A percentile compares a stretch with the other conserved stretches of the same genome.
Evolutionary conservation across 2,113 vertebrate species (phyloP).

Genomic region (Mugil cephalus): DNA sequence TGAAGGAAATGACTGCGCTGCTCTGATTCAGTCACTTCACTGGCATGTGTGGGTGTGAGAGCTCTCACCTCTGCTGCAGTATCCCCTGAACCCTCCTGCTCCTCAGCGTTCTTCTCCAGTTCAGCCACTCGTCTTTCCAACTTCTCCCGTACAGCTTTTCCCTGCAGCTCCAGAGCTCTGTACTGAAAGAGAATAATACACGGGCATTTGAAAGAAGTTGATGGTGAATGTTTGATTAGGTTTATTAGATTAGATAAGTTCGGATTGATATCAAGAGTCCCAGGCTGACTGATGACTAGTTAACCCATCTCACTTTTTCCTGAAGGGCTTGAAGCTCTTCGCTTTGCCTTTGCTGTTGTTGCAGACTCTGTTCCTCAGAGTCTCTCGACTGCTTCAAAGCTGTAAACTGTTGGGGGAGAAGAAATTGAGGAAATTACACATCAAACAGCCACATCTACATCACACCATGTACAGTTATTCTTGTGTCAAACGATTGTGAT

Average conservation of each 20-base stretch:
- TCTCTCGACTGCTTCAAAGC: conserved; percentile 78
- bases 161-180: conserved; percentile 75
- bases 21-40: background rate
- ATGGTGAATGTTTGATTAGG: too few relatives aligned
- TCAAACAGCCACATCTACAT: background rate
- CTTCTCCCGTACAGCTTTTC: conserved; percentile 29
- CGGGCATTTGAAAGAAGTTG: too few relatives aligned
- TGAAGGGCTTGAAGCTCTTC: conserved; percentile 83
- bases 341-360: conserved; percentile 69
- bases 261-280: too few relatives aligned
- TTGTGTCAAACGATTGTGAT: too few relatives aligned
- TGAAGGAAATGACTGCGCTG: background rate
- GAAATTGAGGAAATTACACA: background rate
- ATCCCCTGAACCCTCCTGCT: conserved; percentile 59
- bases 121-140: conserved; percentile 73
- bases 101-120: conserved; percentile 69
- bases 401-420: conserved; percentile 67
- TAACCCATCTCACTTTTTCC: conserved; percentile 79
- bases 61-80: conserved; percentile 87
- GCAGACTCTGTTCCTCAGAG: conserved; percentile 79
- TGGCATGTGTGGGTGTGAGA: background rate
- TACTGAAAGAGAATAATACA: conserved; percentile 54
- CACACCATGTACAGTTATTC: background rate
- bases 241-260: too few relatives aligned
- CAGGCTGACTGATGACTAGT: too few relatives aligned